phyloP scores from a whole-genome alignment of 2,113 vertebrate genomes.

The Nesoenas mayeri region DNA sequence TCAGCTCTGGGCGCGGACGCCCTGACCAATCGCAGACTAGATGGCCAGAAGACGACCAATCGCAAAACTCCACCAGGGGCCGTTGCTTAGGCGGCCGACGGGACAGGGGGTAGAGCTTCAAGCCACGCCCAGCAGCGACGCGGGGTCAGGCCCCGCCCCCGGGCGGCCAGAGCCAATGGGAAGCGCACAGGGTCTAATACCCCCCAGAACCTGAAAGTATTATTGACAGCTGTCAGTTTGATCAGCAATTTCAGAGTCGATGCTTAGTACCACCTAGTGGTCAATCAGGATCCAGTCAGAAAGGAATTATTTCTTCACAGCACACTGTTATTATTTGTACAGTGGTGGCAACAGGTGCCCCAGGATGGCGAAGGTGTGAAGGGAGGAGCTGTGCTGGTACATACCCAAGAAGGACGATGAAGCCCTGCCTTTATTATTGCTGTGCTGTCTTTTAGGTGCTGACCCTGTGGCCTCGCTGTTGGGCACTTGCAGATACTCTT shows the following conservation, averaged over 20 bases:
- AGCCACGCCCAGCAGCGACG: too few relatives aligned
- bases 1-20: too few relatives aligned
- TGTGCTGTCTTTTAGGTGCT: fast-evolving
- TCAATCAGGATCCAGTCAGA: background rate
- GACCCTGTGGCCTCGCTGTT: background rate
- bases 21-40: too few relatives aligned
- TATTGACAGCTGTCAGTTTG: background rate
- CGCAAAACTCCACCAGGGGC: too few relatives aligned
- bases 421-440: background rate
- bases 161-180: too few relatives aligned
- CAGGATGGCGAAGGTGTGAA: background rate
- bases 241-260: background rate
- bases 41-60: too few relatives aligned
- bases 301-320: background rate
- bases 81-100: too few relatives aligned
- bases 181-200: background rate
- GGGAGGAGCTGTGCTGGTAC: background rate
- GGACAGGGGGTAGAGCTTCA: too few relatives aligned
- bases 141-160: too few relatives aligned
- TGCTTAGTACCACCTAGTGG: slow-evolving; percentile 48
- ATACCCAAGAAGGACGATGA: background rate
- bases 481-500: background rate
- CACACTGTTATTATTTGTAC: background rate
- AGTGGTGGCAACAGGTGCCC: background rate
- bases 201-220: background rate